Base-by-base conservation (phyloP, 1,140 invertebrate genomes). In the Drosophila asahinai region DNA sequence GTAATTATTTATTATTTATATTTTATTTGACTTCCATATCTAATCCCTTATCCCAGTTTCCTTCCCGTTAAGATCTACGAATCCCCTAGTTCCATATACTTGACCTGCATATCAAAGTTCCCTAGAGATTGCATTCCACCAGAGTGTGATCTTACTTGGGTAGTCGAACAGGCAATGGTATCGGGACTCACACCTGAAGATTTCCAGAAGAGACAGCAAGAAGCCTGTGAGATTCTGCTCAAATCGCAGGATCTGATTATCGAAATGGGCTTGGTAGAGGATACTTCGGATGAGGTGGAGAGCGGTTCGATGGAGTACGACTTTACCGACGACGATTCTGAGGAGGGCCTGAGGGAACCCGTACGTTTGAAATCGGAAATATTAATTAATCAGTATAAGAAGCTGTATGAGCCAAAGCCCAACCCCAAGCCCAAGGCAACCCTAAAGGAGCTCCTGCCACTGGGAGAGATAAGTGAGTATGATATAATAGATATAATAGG, bases 41-140 rank as follows among this genome's bases (percentile, higher is more conserved):
- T 43, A n/a, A 30, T n/a, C 1, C 40, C 0, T 54, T 47, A 7
- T 12, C 12, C 7, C 6, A 65, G 68, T 19, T 47, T 64, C 2
- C 8, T 57, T 9, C 62, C 62, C 9, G 45, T 72, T 2, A 65
- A 58, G 8, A 25, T 65, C 17, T 58, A 59, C n/a, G 36, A 65
- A 15, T 57, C 52, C 2, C n/a, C 9, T 3, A 71, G 52, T 42
- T 7, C 19, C 0, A 1, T 64, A 1, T 71, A 71, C 17, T 14
- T 57, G 42, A 64, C 60, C 17, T 64, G 51, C 43, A 64, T 64
- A 8, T 57, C 60, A 5, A 71, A 71, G n/a, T 1, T 71, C 11
- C 33, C 61, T 1, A 30, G 19, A 3, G 5, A 33, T 2, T 11
- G n/a, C 1, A 15, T 25, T 25, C n/a, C 15, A 7, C n/a, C 51